Percentiles rank a stretch among this genome's conserved stretches.
Conservation (phyloP, 2,797 vertebrate genomes). For the Xiphorhynchus erythropygius region DNA sequence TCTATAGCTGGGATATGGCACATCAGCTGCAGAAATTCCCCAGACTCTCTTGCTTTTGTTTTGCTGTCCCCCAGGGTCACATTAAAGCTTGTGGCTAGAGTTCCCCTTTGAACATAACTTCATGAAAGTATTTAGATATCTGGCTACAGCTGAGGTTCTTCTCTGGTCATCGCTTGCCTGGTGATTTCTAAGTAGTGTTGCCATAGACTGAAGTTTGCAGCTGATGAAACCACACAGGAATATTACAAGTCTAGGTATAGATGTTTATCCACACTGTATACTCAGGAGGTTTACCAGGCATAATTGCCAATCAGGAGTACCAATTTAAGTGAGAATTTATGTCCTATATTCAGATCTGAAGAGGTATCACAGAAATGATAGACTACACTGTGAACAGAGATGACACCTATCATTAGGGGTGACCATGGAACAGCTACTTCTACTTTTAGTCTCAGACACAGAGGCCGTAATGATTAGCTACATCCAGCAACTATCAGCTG, state of each 20-base stretch:
- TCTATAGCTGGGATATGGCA: background rate
- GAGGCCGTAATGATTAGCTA: background rate
- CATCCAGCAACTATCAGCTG: background rate
- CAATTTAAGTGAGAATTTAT: background rate
- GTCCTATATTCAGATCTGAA: background rate
- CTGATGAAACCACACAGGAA: constrained; percentile 15
- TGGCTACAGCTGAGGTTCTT: background rate
- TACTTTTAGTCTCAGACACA: background rate
- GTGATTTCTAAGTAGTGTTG: background rate
- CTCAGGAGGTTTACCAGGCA: background rate
- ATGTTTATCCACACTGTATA: background rate
- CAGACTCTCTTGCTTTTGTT: background rate
- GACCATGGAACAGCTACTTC: background rate
- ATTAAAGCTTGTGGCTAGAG: background rate
- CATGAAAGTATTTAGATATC: background rate
- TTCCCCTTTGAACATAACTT: background rate
- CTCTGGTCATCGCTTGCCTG: background rate
- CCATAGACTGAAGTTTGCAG: background rate
- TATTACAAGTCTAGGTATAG: background rate
- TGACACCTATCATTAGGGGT: background rate
- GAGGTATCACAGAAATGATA: background rate
- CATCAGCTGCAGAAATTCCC: background rate
- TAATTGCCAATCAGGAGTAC: background rate
- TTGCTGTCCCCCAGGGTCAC: background rate
- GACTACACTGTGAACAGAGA: background rate